These are phyloP conservation scores for Phocides pigmalion DNA, from an alignment of 1,140 invertebrate genomes.

Conservation along the genomic window DNA sequence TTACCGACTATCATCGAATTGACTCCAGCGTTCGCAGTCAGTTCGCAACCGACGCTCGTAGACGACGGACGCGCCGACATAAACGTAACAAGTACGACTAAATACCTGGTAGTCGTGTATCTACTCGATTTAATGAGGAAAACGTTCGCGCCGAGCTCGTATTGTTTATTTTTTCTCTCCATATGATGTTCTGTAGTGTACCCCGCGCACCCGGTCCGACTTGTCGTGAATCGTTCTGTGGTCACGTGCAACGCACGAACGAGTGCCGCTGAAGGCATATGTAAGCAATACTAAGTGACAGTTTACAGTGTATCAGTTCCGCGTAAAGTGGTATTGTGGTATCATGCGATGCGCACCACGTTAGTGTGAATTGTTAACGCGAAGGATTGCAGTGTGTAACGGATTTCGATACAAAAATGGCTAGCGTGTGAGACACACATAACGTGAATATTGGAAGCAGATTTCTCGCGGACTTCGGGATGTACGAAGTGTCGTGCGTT, in stretches of 20 bases:
- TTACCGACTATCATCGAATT: constrained; percentile 47
- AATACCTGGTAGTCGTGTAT: not conserved
- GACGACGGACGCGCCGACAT: not conserved
- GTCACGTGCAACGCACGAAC: constrained; percentile 43
- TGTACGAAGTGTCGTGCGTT: constrained; percentile 87
- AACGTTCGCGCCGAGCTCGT: not conserved
- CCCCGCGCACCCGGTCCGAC: constrained; percentile 54
- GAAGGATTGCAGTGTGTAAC: constrained; percentile 74
- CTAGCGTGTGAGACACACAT: constrained; percentile 28
- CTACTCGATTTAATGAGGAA: not conserved
- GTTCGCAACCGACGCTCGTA: not conserved
- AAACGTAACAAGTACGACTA: not conserved
- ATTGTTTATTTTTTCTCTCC: constrained; percentile 27
- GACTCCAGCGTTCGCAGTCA: not conserved
- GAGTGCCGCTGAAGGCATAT: constrained; percentile 40
- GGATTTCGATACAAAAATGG: constrained; percentile 52
- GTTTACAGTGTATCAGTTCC: constrained; percentile 32
- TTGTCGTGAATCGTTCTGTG: constrained; percentile 37
- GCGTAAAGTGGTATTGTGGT: constrained; percentile 39
- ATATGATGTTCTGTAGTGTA: constrained; percentile 42
- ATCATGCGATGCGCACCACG: constrained; percentile 27
- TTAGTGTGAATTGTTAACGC: constrained; percentile 17
- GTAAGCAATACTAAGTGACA: constrained; percentile 40
- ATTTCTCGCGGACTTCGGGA: constrained; percentile 53
- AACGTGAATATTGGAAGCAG: not conserved